phyloP scores from a whole-genome alignment of 2,888 invertebrate genomes.

The Lochmaea capreae region DNA sequence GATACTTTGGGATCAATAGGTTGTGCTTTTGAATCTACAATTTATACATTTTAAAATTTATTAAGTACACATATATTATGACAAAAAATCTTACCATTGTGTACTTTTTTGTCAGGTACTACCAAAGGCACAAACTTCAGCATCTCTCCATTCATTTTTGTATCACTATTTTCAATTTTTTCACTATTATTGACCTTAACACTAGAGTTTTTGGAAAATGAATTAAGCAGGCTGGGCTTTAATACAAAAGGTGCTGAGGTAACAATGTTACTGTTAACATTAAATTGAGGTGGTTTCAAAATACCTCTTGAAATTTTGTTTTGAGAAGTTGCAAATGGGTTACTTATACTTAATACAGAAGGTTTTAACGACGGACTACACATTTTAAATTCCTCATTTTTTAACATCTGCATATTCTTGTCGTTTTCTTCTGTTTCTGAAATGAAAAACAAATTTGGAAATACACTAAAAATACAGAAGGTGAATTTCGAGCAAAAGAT shows the following conservation, averaged over 20 bases:
- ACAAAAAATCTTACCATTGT: conserved; percentile 18
- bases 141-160: conserved; percentile 57
- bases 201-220: conserved; percentile 52
- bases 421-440: conserved; percentile 56
- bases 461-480: no score
- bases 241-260: conserved; percentile 53
- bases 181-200: conserved; percentile 47
- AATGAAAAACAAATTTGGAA: conserved; percentile 12
- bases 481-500: background rate
- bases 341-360: conserved; percentile 46
- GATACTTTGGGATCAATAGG: conserved; percentile 41
- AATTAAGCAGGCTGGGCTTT: conserved; percentile 63
- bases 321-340: conserved; percentile 50
- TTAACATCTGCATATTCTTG: conserved; percentile 41
- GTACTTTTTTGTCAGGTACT: conserved; percentile 50
- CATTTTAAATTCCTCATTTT: conserved; percentile 53
- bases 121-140: conserved; percentile 63
- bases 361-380: conserved; percentile 51
- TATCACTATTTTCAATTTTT: conserved; percentile 51
- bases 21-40: conserved; percentile 20
- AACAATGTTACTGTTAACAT: conserved; percentile 51
- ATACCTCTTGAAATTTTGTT: conserved; percentile 52
- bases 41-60: background rate
- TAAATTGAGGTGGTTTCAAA: conserved; percentile 57
- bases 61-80: background rate